These are phyloP conservation scores for Orchesella flavescens DNA, from an alignment of 2,888 invertebrate species.

Conservation along the genomic window DNA sequence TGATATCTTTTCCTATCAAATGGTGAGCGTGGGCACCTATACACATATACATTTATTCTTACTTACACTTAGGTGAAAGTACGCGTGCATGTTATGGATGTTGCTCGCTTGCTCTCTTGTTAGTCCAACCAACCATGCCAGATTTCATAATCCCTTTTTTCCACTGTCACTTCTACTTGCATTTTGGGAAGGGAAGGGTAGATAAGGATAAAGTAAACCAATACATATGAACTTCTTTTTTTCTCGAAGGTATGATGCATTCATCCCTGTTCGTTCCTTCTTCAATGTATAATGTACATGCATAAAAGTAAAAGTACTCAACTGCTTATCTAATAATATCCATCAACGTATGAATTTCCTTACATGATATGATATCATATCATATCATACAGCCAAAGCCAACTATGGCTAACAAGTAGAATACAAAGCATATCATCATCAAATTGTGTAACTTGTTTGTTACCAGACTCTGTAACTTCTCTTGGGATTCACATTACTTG, in stretches of 20 bases:
- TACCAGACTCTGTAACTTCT: conserved; percentile 34
- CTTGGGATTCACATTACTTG: conserved; percentile 43
- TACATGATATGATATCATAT: conserved; percentile 5
- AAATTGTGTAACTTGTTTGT: conserved; percentile 51
- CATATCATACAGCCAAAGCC: not conserved
- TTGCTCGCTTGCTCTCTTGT: not conserved
- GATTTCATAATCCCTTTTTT: conserved; percentile 48
- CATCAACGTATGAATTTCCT: not conserved
- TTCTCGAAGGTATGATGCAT: not conserved
- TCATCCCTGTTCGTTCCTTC: not conserved
- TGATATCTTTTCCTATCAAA: not conserved
- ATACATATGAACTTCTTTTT: conserved; percentile 15
- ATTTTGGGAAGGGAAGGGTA: not conserved
- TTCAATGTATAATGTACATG: not conserved
- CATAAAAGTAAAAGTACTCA: no score
- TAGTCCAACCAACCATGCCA: conserved; percentile 22
- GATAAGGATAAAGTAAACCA: conserved; percentile 6
- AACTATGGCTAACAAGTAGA: conserved; percentile 11
- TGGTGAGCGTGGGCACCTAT: not conserved
- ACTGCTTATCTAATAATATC: not conserved
- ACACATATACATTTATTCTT: not conserved
- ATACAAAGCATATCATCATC: conserved; percentile 45
- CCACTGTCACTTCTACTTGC: conserved; percentile 48
- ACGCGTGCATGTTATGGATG: not conserved
- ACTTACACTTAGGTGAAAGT: not conserved